Base-by-base conservation (phyloP, 2,888 invertebrate species). In the Drosophila borborema region DNA sequence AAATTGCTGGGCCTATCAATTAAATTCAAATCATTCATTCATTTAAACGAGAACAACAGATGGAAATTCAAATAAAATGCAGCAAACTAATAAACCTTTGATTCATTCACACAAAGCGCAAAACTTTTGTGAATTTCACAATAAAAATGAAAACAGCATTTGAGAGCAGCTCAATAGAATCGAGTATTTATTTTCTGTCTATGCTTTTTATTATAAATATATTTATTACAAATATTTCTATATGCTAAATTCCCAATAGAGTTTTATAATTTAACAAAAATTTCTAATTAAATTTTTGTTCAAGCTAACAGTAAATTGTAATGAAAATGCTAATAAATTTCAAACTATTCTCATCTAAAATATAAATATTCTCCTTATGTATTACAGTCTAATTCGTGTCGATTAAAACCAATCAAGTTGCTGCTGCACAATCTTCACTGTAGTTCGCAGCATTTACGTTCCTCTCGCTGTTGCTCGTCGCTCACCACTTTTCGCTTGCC, bases 111-210 rank as follows among this genome's bases (percentile, higher is more conserved):
- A 20, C 36, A 48, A 38, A 51, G n/a, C 41, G 40, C 9, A 34
- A 34, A 74, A 74, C 28, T 23, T 59, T 64, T 79, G 64, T 79
- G 54, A n/a, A 74, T 62, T 74, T 59, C 18, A 23, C 60, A 51
- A 41, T 31, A 45, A 62, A 76, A 76, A 70, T 28, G 40, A 1
- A 18, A 58, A 76, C n/a, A 80, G 70, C 60, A 77, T 63, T 65
- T n/a, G 28, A 48, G 10, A n/a, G n/a, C 12, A 46, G 38, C 59
- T 63, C 56, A 63, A 76, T 61, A 34, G 56, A 70, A 58, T 63
- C 53, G 53, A 54, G 70, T 76, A 64, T 77, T 77, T 70, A 66
- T 76, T 76, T 43, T 45, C n/a, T 41, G n/a, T 49, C 48, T 6
- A n/a, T 20, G 5, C 14, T 8, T 12, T 51, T 51, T 20, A 18